phyloP scores from a whole-genome alignment of 2,113 vertebrate species.

The Cisticola juncidis region DNA sequence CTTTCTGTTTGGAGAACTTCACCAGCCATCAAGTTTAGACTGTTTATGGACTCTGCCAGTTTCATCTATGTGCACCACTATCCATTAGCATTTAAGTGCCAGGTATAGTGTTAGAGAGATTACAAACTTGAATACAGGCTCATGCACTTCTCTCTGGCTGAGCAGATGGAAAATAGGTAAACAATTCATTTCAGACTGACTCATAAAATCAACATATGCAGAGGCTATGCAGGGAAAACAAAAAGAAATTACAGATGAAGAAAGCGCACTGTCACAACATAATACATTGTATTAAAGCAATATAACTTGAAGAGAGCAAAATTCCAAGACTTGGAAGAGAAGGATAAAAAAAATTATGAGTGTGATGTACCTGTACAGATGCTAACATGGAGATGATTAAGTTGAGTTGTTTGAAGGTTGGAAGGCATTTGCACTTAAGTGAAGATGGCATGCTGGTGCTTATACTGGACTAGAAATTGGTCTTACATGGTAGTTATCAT shows the following conservation, averaged over 20 bases:
- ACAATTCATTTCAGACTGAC: background rate
- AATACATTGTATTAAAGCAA: background rate
- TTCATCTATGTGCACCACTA: background rate
- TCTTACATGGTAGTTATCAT: background rate
- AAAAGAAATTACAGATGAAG: background rate
- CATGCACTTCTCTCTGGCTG: background rate
- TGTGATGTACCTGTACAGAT: background rate
- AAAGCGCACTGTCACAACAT: background rate
- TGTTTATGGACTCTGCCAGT: background rate
- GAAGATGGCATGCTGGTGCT: background rate
- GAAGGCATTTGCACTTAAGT: background rate
- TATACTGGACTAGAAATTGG: background rate
- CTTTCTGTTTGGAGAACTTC: background rate
- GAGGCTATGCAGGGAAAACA: background rate
- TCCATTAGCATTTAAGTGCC: background rate
- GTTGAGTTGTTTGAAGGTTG: background rate
- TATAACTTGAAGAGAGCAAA: background rate
- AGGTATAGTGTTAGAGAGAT: background rate
- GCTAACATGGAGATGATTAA: background rate
- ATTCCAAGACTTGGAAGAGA: background rate
- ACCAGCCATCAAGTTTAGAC: background rate
- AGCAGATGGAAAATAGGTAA: background rate
- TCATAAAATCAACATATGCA: background rate
- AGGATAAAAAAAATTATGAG: background rate
- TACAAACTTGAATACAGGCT: background rate